phyloP scores from a whole-genome alignment of 2,888 invertebrate species.

The Synergus japonicus region DNA sequence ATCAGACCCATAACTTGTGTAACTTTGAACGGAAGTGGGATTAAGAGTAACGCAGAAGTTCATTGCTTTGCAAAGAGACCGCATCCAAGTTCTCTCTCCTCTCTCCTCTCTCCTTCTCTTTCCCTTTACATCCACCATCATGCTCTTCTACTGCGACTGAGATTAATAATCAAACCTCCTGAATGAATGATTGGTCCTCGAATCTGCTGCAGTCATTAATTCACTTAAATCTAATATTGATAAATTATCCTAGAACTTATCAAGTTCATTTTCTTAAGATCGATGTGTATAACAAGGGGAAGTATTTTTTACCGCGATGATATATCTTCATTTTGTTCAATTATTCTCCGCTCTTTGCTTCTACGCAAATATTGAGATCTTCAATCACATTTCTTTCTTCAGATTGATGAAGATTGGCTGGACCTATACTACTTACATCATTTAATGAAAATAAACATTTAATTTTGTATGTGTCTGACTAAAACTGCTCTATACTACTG shows the following conservation, averaged over 20 bases:
- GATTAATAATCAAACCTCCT: slow-evolving; percentile 36
- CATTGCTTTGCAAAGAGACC: slow-evolving; percentile 51
- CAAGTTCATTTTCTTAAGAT: slow-evolving; percentile 22
- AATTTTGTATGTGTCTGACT: no score
- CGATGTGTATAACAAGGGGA: neutral
- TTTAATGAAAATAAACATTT: no score
- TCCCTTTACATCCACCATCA: slow-evolving; percentile 19
- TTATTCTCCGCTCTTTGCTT: neutral
- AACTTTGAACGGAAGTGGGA: slow-evolving; percentile 56
- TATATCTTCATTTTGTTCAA: neutral
- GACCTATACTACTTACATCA: no score
- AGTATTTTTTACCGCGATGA: neutral
- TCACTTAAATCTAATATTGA: slow-evolving; percentile 23
- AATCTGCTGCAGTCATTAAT: slow-evolving; percentile 12
- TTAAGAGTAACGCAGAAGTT: slow-evolving; percentile 57
- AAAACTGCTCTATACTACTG: no score
- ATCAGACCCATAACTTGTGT: slow-evolving; percentile 55
- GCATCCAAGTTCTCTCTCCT: slow-evolving; percentile 15
- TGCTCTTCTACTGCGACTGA: slow-evolving; percentile 31
- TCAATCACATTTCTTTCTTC: no score
- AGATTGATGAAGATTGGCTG: no score
- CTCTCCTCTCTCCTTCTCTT: slow-evolving; percentile 10
- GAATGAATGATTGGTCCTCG: slow-evolving; percentile 36
- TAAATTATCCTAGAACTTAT: slow-evolving; percentile 28
- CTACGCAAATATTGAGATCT: neutral